These are phyloP conservation scores for Schizothorax lantsangensis DNA, from an alignment of 2,797 vertebrate species.

Conservation along the genomic window DNA sequence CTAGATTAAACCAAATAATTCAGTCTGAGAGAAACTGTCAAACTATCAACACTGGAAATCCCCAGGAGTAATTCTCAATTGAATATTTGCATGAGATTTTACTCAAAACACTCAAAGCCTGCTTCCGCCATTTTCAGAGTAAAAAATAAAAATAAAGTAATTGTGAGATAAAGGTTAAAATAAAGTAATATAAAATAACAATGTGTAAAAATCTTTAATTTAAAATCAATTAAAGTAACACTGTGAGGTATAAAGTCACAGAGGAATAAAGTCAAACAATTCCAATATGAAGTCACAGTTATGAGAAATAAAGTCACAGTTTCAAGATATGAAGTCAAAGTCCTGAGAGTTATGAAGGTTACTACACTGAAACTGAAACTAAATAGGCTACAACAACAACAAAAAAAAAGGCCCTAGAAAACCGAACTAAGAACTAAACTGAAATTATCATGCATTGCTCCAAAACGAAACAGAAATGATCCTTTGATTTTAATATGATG, in stretches of 20 bases:
- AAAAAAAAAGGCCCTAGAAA: background rate
- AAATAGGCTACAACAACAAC: background rate
- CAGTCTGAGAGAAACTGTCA: background rate
- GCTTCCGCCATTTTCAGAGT: background rate
- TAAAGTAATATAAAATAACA: background rate
- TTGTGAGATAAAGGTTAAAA: background rate
- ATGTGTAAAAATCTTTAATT: background rate
- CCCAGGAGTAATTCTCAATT: background rate
- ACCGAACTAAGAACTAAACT: background rate
- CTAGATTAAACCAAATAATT: conserved; percentile 15
- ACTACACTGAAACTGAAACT: background rate
- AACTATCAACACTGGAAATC: conserved; percentile 21
- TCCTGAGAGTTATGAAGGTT: no score
- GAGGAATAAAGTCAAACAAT: background rate
- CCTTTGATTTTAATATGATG: no score
- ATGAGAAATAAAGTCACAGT: no score
- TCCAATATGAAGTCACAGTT: background rate
- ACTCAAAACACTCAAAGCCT: background rate
- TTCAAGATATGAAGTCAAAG: no score
- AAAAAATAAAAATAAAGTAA: background rate
- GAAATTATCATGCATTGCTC: background rate
- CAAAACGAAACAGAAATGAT: background rate
- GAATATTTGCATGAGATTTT: background rate
- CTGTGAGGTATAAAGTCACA: background rate
- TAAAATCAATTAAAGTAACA: background rate